Percentiles rank a stretch among this genome's conserved stretches.
phyloP scores from a whole-genome alignment of 1,140 invertebrate genomes.

The Hypothenemus hampei region DNA sequence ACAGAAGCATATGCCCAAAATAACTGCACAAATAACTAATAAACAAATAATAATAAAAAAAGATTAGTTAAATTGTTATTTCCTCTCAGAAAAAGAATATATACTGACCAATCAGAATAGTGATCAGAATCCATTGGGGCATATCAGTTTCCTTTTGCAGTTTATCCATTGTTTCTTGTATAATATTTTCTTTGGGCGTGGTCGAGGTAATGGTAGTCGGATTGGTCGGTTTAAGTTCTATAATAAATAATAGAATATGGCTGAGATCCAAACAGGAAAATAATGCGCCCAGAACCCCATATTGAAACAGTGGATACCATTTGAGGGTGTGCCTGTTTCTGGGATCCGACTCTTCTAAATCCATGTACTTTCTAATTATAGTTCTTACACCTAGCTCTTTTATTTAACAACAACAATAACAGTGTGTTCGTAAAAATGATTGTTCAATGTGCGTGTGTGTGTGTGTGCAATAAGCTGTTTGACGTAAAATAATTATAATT shows the following conservation, averaged over 20 bases:
- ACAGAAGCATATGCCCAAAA: conserved; percentile 86
- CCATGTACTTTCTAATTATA: too few species aligned
- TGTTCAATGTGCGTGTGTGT: too few species aligned
- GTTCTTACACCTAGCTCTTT: too few species aligned
- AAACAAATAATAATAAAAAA: not conserved
- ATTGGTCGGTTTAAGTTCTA: conserved; percentile 28
- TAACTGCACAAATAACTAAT: conserved; percentile 67
- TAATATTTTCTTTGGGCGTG: conserved; percentile 2
- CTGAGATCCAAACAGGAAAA: conserved; percentile 26
- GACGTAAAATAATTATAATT: too few species aligned
- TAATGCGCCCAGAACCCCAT: conserved; percentile 21
- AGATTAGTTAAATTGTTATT: not conserved
- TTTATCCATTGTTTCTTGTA: conserved; percentile 7
- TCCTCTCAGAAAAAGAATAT: not conserved
- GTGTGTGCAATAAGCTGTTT: too few species aligned
- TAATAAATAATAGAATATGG: conserved; percentile 18
- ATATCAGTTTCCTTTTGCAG: conserved; percentile 52
- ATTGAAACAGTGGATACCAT: conserved; percentile 31
- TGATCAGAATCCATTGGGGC: conserved; percentile 66
- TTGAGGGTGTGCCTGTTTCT: conserved; percentile 10
- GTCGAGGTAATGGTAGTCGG: not conserved
- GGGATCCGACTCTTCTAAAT: not conserved
- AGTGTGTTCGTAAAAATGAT: too few species aligned
- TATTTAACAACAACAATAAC: too few species aligned
- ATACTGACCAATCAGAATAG: conserved; percentile 61